These are phyloP conservation scores for Tortrix viridana DNA, from an alignment of 2,888 invertebrate genomes.

Conservation along the genomic window DNA sequence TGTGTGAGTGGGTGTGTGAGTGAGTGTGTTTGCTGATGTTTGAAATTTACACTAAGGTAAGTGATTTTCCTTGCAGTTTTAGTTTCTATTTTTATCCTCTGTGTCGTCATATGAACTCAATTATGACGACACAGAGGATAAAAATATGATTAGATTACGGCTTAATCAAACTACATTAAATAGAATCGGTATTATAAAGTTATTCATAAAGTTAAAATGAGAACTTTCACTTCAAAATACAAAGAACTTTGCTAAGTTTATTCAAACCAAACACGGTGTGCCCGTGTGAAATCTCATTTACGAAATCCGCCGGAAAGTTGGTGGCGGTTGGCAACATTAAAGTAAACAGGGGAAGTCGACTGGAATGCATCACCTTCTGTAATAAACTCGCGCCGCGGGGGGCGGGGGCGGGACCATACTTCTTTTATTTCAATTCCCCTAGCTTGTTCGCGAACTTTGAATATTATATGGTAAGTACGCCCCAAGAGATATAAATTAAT, in stretches of 20 bases:
- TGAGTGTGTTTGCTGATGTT: too few relatives aligned
- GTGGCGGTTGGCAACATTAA: slow-evolving; percentile 54
- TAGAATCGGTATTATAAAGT: slow-evolving; percentile 25
- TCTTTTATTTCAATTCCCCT: slow-evolving; percentile 71
- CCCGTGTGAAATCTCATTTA: slow-evolving; percentile 63
- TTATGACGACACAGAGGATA: too few relatives aligned
- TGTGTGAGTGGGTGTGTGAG: too few relatives aligned
- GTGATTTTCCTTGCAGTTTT: too few relatives aligned
- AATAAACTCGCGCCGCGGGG: slow-evolving; percentile 58
- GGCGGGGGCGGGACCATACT: slow-evolving; percentile 55
- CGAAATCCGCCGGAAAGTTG: slow-evolving; percentile 53
- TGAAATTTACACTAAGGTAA: too few relatives aligned
- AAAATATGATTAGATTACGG: too few relatives aligned
- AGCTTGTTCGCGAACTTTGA: slow-evolving; percentile 61
- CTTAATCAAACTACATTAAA: slow-evolving; percentile 17
- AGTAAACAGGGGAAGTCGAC: slow-evolving; percentile 57
- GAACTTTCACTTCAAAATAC: slow-evolving; percentile 48
- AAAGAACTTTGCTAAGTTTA: slow-evolving; percentile 51
- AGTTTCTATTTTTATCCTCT: too few relatives aligned
- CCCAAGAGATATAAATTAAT: slow-evolving; percentile 55
- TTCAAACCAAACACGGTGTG: slow-evolving; percentile 57
- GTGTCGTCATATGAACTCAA: too few relatives aligned
- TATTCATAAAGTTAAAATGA: slow-evolving; percentile 48
- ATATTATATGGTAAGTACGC: slow-evolving; percentile 56
- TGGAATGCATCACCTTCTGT: slow-evolving; percentile 61